Evolutionary conservation across 1,140 invertebrate genomes (phyloP).

Genomic region (Campoletis sonorensis): DNA sequence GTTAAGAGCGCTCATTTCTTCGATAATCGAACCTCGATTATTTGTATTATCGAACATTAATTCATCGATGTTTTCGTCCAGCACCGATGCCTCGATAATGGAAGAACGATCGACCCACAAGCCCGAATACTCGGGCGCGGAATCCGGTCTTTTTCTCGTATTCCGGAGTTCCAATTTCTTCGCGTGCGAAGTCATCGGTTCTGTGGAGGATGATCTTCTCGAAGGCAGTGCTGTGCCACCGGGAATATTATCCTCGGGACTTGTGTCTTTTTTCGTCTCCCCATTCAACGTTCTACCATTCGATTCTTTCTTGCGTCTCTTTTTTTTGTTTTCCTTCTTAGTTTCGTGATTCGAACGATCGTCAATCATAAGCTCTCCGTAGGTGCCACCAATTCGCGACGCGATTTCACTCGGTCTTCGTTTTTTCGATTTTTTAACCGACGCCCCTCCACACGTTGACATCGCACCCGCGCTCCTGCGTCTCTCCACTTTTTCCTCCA

Average conservation of each 20-base stretch:
- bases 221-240: slow-evolving; percentile 54
- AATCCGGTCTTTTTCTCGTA: slow-evolving; percentile 57
- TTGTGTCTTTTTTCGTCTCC: slow-evolving; percentile 42
- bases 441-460: slow-evolving; percentile 53
- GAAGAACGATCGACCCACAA: slow-evolving; percentile 46
- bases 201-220: slow-evolving; percentile 63
- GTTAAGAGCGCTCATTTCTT: slow-evolving; percentile 47
- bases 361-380: slow-evolving; percentile 76
- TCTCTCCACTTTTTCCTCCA: slow-evolving; percentile 30
- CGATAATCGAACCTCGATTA: not conserved
- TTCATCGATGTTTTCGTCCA: not conserved
- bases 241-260: slow-evolving; percentile 39
- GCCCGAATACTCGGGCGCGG: slow-evolving; percentile 57
- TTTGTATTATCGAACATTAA: slow-evolving; percentile 1
- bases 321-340: slow-evolving; percentile 68
- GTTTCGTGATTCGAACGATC: slow-evolving; percentile 69
- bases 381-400: slow-evolving; percentile 81
- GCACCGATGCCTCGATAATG: slow-evolving; percentile 46
- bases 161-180: slow-evolving; percentile 38
- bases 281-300: slow-evolving; percentile 48
- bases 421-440: slow-evolving; percentile 73
- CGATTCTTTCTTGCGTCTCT: slow-evolving; percentile 72
- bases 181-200: slow-evolving; percentile 51
- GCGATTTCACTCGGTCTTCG: slow-evolving; percentile 88
- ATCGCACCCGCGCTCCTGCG: slow-evolving; percentile 65